Evolutionary conservation across 2,113 vertebrate genomes (phyloP).

Genomic region (Nycticebus coucang): DNA sequence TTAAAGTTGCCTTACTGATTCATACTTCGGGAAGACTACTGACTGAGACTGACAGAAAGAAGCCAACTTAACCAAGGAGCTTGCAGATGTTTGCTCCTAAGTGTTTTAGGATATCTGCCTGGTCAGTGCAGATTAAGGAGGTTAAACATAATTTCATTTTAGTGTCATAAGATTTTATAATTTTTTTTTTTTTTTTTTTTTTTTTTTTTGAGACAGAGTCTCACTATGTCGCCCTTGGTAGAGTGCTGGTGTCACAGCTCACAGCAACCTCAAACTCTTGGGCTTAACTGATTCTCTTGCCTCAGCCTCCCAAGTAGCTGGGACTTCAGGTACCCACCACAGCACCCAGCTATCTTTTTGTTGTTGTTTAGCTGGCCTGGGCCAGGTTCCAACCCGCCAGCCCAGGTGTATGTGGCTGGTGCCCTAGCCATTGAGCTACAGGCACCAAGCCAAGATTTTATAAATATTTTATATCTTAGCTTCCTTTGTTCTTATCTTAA

Average conservation of each 20-base stretch:
- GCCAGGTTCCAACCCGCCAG: too few relatives aligned
- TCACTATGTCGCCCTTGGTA: too few relatives aligned
- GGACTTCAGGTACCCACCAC: too few relatives aligned
- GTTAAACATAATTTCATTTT: neutral
- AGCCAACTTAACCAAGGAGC: neutral
- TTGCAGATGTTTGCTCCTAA: neutral
- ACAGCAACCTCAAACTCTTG: too few relatives aligned
- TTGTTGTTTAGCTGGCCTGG: too few relatives aligned
- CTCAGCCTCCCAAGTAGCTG: too few relatives aligned
- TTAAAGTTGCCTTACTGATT: neutral
- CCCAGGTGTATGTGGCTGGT: too few relatives aligned
- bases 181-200: slow-evolving; percentile 12
- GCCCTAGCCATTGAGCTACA: too few relatives aligned
- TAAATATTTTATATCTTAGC: slow-evolving; percentile 1
- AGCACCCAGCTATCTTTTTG: too few relatives aligned
- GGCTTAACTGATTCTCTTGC: too few relatives aligned
- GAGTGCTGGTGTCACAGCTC: too few relatives aligned
- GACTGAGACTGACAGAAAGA: neutral
- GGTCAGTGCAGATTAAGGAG: neutral
- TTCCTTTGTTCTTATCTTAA: neutral
- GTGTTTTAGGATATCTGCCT: neutral
- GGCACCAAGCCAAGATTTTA: neutral
- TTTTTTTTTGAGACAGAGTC: too few relatives aligned
- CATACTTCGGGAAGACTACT: neutral
- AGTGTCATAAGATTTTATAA: neutral